Base-by-base conservation (phyloP, 2,888 invertebrate genomes). In the Bombylius major region DNA sequence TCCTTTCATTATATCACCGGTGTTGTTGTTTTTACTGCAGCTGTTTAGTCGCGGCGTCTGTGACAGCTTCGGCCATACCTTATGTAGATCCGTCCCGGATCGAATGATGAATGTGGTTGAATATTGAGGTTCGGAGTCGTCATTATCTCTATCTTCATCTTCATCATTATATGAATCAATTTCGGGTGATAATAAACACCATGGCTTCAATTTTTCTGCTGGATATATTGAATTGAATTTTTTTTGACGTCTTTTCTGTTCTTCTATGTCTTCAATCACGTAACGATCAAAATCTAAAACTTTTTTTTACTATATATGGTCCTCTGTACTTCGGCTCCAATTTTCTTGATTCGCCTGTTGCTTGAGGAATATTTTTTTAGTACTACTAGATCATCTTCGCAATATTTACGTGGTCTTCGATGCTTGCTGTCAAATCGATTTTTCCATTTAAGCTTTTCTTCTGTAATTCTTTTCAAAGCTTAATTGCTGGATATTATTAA, bases 221-320 rank as follows among this genome's bases (percentile, higher is more conserved):
- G 50, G 14, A 34, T 50, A 50, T 4, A 55, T 50, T 3, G 55
- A 50, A 33, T 4, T 34, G 31, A 45, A 55, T 11, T 32, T 31
- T 23, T 51, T 45, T 13, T 60, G 61, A 49, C 61, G 60, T 33
- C 60, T 42, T 56, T 61, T 61, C 32, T 58, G 62, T 13, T 60
- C 61, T 33, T 59, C 58, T 14, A 62, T 58, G 54, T 64, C 63
- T 45, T 48, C 54, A 34, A 63, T 56, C 8, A 63, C 58, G 58
- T 64, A 65, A n/a, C 65, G 55, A 46, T 64, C 63, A 51, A 61
- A 58, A 36, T 54, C 59, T 9, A 65, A 52, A 4, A 59, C 56
- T 56, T 62, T 62, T n/a, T 32, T 55, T 58, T 36, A 64, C 58
- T 31, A 57, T 61, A 56, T 65, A 65, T 12, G 64, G 65, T 11